Conservation (phyloP, 2,888 invertebrate species). For the Schizaphis graminum region DNA sequence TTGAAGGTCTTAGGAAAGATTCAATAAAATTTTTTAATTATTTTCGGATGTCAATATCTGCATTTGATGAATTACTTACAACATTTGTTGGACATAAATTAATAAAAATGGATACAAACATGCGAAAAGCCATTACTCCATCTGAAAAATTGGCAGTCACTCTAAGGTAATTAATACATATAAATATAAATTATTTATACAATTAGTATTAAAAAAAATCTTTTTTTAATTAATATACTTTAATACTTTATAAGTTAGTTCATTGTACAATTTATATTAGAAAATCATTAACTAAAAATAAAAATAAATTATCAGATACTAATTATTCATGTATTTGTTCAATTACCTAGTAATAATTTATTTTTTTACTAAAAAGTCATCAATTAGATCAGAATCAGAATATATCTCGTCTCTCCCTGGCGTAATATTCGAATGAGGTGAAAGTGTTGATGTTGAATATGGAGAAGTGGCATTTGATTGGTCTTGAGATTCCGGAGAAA, state of each 20-base stretch:
- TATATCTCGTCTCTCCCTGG: neutral
- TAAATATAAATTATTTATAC: neutral
- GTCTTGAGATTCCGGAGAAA: neutral
- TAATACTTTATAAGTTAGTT: neutral
- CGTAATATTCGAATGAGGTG: constrained; percentile 4
- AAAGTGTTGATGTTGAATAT: constrained; percentile 28
- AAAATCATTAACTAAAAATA: constrained; percentile 18
- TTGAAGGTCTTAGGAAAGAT: no score
- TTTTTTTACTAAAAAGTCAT: neutral
- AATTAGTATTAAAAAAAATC: neutral
- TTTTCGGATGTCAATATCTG: no score
- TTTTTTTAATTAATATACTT: neutral
- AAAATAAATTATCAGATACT: neutral
- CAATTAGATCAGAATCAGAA: neutral
- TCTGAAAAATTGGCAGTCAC: no score
- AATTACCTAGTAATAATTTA: constrained; percentile 4
- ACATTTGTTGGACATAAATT: no score
- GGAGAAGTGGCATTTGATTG: constrained; percentile 22
- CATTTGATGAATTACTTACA: no score
- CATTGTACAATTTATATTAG: neutral
- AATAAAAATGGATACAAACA: no score
- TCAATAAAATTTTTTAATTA: no score
- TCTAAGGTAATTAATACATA: no score
- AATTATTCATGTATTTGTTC: neutral
- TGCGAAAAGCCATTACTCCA: no score